A percentile compares a stretch with the other conserved stretches of the same genome.
These are phyloP conservation scores for Coelopa frigida DNA, from an alignment of 1,140 invertebrate species.

Conservation along the genomic window DNA sequence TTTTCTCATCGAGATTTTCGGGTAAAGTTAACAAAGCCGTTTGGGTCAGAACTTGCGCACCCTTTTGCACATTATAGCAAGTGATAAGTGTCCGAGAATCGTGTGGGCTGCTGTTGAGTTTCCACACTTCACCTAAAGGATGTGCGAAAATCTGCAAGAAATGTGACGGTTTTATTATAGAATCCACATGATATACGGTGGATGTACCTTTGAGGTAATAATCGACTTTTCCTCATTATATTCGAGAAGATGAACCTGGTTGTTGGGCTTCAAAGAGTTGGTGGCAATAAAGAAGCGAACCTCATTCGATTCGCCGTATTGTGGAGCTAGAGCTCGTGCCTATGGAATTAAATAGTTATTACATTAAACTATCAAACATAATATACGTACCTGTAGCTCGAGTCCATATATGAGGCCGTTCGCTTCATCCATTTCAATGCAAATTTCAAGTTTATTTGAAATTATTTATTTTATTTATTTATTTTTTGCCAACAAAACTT, in stretches of 20 bases:
- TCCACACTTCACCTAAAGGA: constrained; percentile 83
- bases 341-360: too few species aligned
- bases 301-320: constrained; percentile 77
- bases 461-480: too few species aligned
- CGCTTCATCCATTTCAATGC: constrained; percentile 36
- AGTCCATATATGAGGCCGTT: constrained; percentile 33
- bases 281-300: constrained; percentile 90
- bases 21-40: constrained; percentile 42
- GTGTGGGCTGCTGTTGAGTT: constrained; percentile 70
- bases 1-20: constrained; percentile 30
- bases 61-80: constrained; percentile 63
- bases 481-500: too few species aligned
- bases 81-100: constrained; percentile 67
- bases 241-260: constrained; percentile 89
- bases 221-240: constrained; percentile 84
- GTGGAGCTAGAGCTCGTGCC: constrained; percentile 79
- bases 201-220: constrained; percentile 62
- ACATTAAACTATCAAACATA: neutral
- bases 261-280: constrained; percentile 80
- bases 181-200: neutral
- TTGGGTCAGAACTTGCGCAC: constrained; percentile 26
- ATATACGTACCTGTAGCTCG: constrained; percentile 22
- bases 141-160: constrained; percentile 65
- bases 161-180: neutral
- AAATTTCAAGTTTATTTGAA: too few species aligned